Base-by-base conservation (phyloP, 2,888 invertebrate species). In the Hydriomena furcata region DNA sequence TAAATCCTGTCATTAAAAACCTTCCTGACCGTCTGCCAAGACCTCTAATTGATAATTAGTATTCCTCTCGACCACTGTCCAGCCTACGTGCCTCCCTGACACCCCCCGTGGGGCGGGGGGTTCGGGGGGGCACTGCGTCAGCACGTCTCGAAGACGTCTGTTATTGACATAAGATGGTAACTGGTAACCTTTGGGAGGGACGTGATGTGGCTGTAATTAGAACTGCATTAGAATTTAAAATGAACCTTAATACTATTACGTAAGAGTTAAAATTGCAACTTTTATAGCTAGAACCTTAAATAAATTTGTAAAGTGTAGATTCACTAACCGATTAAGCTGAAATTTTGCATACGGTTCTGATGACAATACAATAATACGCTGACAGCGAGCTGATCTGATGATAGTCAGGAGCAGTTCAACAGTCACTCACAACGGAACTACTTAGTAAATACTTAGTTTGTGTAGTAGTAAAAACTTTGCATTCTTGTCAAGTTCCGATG, bases 41-140 rank as follows among this genome's bases (percentile, higher is more conserved):
- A 61, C 62, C 63, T 62, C 58, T 84, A 84, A 84, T 84, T 84
- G 82, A 82, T 82, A 85, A 87, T 87, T 84, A 84, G 85, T 83
- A 86, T 86, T 80, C 86, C 67, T 69, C 52, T 69, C 69, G 71
- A 60, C 71, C 64, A 58, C 61, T 76, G 79, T 76, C 79, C 82
- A 71, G 84, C 84, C 84, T 84, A 83, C 83, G 82, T 83, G 82
- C 66, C 61, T 65, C 67, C 66, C 55, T 40, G 7, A 7, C 6
- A 23, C 10, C 55, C 53, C 66, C 56, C 63, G 20, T 46, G 61
- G 55, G 52, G 50, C 53, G 47, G 52, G 50, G 57, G 58, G 61
- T n/a, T n/a, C n/a, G 59, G 60, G 58, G 68, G 71, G 61, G 64
- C 63, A 60, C 60, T 66, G 63, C 66, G 51, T 55, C 63, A 59